Percentiles rank a stretch among this genome's conserved stretches.
Conservation (phyloP, 2,888 invertebrate genomes). For the Seira sanloemensis region DNA sequence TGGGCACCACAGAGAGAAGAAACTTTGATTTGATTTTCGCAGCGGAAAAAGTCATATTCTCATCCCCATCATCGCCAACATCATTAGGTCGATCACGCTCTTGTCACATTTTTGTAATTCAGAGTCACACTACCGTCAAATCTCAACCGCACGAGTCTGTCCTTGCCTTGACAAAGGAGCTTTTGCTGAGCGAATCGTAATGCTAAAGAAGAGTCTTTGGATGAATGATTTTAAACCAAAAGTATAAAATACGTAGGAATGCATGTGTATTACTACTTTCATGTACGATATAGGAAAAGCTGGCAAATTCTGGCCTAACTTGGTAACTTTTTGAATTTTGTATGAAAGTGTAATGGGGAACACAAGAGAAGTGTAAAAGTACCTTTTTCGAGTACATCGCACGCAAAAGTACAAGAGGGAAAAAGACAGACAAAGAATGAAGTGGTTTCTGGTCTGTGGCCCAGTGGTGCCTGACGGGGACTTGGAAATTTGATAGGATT, state of each 20-base stretch:
- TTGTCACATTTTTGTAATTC: slow-evolving; percentile 58
- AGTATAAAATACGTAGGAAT: no score
- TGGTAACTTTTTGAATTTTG: slow-evolving; percentile 34
- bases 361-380: neutral
- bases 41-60: neutral
- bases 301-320: slow-evolving; percentile 24
- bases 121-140: slow-evolving; percentile 61
- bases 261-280: no score
- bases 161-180: no score
- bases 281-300: neutral
- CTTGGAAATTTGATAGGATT: slow-evolving; percentile 52
- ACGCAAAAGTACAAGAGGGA: neutral
- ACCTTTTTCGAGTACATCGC: neutral
- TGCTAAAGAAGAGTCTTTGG: neutral
- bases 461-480: slow-evolving; percentile 36
- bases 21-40: slow-evolving; percentile 44
- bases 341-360: neutral
- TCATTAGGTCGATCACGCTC: slow-evolving; percentile 61
- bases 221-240: slow-evolving; percentile 26
- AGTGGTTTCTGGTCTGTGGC: slow-evolving; percentile 58
- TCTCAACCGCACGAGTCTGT: slow-evolving; percentile 49
- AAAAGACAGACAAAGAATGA: slow-evolving; percentile 46
- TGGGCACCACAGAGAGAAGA: neutral
- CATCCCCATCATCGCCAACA: slow-evolving; percentile 33
- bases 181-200: no score